Evolutionary conservation across 2,113 vertebrate species (phyloP).

Genomic region (Platysternon megacephalum): DNA sequence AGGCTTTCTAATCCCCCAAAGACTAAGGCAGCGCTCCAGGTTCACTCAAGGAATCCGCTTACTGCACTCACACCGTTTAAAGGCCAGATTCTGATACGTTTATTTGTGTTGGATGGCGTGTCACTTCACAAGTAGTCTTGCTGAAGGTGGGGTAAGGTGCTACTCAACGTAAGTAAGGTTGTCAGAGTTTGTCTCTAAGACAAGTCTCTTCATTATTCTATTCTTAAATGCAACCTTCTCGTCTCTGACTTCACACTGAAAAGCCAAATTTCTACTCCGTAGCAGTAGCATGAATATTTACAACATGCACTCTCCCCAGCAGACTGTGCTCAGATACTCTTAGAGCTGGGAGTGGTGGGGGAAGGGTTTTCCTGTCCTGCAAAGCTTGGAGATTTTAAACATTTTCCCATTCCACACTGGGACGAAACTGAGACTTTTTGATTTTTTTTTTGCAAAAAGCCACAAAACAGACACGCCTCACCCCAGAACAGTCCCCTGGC

Average conservation of each 20-base stretch:
- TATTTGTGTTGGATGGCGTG: background rate
- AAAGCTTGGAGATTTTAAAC: background rate
- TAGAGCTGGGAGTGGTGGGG: background rate
- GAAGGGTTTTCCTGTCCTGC: background rate
- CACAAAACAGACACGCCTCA: no score
- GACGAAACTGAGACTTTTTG: background rate
- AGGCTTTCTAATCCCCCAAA: background rate
- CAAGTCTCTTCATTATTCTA: background rate
- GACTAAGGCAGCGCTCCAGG: background rate
- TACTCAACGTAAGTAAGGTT: background rate
- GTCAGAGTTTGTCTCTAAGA: background rate
- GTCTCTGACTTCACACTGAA: background rate
- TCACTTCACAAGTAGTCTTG: background rate
- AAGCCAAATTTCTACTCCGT: background rate
- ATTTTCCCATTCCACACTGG: background rate
- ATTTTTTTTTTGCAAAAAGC: no score
- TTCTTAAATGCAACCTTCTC: background rate
- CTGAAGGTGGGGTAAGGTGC: background rate
- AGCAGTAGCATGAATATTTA: no score
- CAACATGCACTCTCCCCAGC: background rate
- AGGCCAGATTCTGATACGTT: fast-evolving
- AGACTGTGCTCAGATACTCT: background rate
- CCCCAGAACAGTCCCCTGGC: no score
- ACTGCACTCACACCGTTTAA: background rate
- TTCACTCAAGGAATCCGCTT: conserved; percentile 27